Percentiles rank a stretch among this genome's conserved stretches.
Evolutionary conservation across 2,113 vertebrate species (phyloP).

Genomic region (Rhadina sibilatrix): DNA sequence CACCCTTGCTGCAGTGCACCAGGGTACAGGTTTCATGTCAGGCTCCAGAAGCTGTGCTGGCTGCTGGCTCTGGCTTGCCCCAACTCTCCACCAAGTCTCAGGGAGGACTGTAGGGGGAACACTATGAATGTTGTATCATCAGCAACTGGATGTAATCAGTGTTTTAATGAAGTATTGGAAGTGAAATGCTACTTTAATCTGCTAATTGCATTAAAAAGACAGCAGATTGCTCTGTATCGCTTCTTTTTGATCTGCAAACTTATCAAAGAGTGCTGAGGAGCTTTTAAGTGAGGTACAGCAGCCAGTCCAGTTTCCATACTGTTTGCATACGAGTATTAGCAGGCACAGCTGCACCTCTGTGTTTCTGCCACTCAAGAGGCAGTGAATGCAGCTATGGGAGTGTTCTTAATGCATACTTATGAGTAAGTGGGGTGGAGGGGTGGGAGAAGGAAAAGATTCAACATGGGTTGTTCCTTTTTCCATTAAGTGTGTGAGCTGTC

Average conservation of each 20-base stretch:
- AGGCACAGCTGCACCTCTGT: neutral
- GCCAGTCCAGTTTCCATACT: neutral
- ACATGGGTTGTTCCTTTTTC: neutral
- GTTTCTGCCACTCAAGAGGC: neutral
- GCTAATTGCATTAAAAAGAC: slow-evolving; percentile 51
- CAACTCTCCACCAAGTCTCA: neutral
- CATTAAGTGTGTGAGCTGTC: neutral
- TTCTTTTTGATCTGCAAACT: slow-evolving; percentile 26
- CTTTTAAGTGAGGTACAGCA: slow-evolving; percentile 29
- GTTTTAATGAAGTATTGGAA: slow-evolving; percentile 26
- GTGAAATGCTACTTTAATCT: slow-evolving; percentile 53
- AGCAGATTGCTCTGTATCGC: slow-evolving; percentile 2
- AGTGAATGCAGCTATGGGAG: slow-evolving; percentile 12
- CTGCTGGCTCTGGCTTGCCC: neutral
- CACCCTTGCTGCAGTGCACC: neutral
- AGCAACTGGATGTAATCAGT: neutral
- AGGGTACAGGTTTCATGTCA: neutral
- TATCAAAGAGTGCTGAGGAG: slow-evolving; percentile 6
- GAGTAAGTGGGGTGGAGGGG: neutral
- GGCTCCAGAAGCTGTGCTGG: neutral
- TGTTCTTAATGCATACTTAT: neutral
- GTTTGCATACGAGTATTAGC: slow-evolving; percentile 45
- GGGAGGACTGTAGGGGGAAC: slow-evolving; percentile 43
- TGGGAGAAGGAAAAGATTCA: neutral
- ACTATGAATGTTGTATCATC: neutral